Percentiles rank a stretch among this genome's conserved stretches.
phyloP scores from a whole-genome alignment of 1,140 invertebrate genomes.

The Microplitis demolitor region DNA sequence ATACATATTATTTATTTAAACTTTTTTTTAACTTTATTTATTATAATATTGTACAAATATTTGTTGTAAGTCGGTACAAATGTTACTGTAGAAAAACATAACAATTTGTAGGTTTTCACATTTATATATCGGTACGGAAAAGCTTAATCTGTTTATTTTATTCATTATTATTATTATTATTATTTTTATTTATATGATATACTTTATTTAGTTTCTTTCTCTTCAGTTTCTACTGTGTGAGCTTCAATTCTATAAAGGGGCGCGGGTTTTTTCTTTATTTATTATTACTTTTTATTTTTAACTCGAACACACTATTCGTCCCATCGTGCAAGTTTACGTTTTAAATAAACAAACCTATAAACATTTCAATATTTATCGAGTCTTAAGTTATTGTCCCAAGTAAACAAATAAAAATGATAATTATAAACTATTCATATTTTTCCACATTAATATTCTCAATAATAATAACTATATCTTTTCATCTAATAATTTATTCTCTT shows the following conservation, averaged over 20 bases:
- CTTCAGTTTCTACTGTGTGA: conserved; percentile 26
- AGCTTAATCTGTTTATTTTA: conserved; percentile 39
- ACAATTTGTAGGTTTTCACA: conserved; percentile 50
- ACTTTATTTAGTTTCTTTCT: background rate
- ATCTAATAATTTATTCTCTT: too few species aligned
- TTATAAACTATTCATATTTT: too few species aligned
- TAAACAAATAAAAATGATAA: too few species aligned
- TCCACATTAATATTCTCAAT: too few species aligned
- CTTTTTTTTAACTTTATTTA: conserved; percentile 28
- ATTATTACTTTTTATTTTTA: conserved; percentile 15
- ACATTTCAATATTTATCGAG: too few species aligned
- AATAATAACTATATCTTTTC: too few species aligned
- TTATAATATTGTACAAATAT: conserved; percentile 61
- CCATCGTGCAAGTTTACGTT: conserved; percentile 11
- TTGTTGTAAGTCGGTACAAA: conserved; percentile 61
- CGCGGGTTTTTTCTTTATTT: conserved; percentile 7
- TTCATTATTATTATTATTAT: conserved; percentile 19
- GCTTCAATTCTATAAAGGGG: conserved; percentile 23
- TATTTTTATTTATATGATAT: conserved; percentile 19
- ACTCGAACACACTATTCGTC: conserved; percentile 19
- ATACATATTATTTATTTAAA: conserved; percentile 27
- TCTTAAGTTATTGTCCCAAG: too few species aligned
- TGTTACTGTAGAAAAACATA: conserved; percentile 62
- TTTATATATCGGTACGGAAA: conserved; percentile 39
- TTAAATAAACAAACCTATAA: conserved; percentile 10